Percentiles rank a stretch among this genome's conserved stretches.
phyloP scores from a whole-genome alignment of 2,113 vertebrate species.

The Ammodytes dubius region DNA sequence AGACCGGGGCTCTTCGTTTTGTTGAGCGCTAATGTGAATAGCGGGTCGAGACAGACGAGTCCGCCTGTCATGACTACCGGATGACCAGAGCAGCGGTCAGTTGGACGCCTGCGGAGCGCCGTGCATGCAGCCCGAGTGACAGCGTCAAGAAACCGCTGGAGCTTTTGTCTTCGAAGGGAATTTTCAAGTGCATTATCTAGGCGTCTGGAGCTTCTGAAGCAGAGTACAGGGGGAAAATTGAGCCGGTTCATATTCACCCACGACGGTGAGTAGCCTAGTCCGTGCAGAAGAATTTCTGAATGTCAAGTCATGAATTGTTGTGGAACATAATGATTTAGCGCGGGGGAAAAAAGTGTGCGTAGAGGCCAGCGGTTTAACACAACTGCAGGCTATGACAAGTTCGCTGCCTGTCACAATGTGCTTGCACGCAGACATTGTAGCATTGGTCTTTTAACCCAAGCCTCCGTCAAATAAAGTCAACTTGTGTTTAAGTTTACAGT shows the following conservation, averaged over 20 bases:
- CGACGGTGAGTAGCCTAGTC: constrained; percentile 78
- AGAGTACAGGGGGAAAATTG: constrained; percentile 22
- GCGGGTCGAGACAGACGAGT: constrained; percentile 65
- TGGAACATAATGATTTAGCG: constrained; percentile 13
- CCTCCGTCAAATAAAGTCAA: constrained; percentile 50
- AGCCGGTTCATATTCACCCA: constrained; percentile 59
- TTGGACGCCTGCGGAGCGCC: constrained; percentile 51
- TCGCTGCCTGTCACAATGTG: constrained; percentile 52
- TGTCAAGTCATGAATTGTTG: constrained; percentile 28
- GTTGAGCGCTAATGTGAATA: constrained; percentile 60
- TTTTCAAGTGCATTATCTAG: constrained; percentile 64
- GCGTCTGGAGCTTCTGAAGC: constrained; percentile 70
- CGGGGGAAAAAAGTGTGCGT: not conserved
- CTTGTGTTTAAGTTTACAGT: constrained; percentile 63
- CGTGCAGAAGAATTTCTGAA: constrained; percentile 18
- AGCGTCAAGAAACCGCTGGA: constrained; percentile 42
- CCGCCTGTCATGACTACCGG: constrained; percentile 54
- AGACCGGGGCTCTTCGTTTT: constrained; percentile 71
- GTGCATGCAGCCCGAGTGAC: constrained; percentile 47
- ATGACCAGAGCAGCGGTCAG: constrained; percentile 73
- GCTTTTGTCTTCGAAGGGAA: constrained; percentile 70
- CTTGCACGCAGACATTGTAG: constrained; percentile 18
- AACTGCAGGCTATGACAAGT: constrained; percentile 59
- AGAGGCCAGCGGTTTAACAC: constrained; percentile 31
- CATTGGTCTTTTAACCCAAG: constrained; percentile 1